Evolutionary conservation across 2,797 vertebrate genomes (phyloP).

Genomic region (Pantherophis alleghaniensis): DNA sequence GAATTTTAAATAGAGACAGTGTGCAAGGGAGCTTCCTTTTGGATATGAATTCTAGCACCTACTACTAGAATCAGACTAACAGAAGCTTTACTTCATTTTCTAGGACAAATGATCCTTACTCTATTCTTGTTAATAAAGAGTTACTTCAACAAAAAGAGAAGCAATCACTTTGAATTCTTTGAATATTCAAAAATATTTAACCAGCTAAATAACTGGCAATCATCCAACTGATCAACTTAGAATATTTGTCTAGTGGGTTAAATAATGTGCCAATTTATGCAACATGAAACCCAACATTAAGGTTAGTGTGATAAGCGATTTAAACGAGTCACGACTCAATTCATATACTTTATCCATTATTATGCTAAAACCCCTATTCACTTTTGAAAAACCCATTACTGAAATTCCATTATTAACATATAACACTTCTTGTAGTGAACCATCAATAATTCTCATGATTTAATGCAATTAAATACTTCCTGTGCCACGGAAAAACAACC

Average conservation of each 20-base stretch:
- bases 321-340: neutral
- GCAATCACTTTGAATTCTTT: neutral
- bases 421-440: neutral
- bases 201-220: neutral
- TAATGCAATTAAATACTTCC: constrained; percentile 1
- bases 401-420: neutral
- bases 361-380: neutral
- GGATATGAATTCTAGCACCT: neutral
- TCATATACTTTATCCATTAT: neutral
- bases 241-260: neutral
- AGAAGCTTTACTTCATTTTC: neutral
- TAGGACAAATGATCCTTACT: neutral
- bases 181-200: constrained; percentile 2
- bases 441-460: neutral
- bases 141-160: neutral
- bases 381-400: neutral
- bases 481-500: neutral
- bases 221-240: neutral
- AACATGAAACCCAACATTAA: neutral
- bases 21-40: neutral
- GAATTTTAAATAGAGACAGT: neutral
- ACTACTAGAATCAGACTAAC: neutral
- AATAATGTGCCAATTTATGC: neutral
- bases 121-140: neutral
- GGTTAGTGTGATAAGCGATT: neutral